Percentiles rank a stretch among this genome's conserved stretches.
phyloP scores from a whole-genome alignment of 2,113 vertebrate genomes.

The Odontesthes bonariensis region DNA sequence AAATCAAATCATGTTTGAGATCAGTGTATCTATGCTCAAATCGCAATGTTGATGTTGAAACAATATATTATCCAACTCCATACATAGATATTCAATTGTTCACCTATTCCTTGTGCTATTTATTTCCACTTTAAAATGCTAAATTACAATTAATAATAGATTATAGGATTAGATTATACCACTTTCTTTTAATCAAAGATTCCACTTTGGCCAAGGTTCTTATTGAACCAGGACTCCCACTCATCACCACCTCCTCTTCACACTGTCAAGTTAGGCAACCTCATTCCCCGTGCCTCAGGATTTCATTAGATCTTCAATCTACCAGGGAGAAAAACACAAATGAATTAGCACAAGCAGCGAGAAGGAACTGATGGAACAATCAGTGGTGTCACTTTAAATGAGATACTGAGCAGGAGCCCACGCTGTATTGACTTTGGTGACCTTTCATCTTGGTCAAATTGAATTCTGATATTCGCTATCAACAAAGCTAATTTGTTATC shows the following conservation, averaged over 20 bases:
- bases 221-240: neutral
- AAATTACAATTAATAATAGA: too few species aligned
- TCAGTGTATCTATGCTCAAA: neutral
- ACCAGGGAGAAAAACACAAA: slow-evolving; percentile 25
- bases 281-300: slow-evolving; percentile 1
- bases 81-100: neutral
- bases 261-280: neutral
- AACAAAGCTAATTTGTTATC: neutral
- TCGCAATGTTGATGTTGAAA: neutral
- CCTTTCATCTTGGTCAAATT: slow-evolving; percentile 40
- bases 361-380: slow-evolving; percentile 30
- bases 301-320: slow-evolving; percentile 41
- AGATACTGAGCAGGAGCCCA: neutral
- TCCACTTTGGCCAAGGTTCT: neutral
- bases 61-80: neutral
- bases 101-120: neutral
- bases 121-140: slow-evolving; percentile 1
- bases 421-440: slow-evolving; percentile 16
- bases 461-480: slow-evolving; percentile 23
- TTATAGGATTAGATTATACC: neutral
- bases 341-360: slow-evolving; percentile 19
- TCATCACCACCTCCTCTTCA: neutral
- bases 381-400: slow-evolving; percentile 44
- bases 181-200: slow-evolving; percentile 6
- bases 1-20: too few species aligned